Conservation (phyloP, 2,113 vertebrate species). For the Cyprinodon variegatus region DNA sequence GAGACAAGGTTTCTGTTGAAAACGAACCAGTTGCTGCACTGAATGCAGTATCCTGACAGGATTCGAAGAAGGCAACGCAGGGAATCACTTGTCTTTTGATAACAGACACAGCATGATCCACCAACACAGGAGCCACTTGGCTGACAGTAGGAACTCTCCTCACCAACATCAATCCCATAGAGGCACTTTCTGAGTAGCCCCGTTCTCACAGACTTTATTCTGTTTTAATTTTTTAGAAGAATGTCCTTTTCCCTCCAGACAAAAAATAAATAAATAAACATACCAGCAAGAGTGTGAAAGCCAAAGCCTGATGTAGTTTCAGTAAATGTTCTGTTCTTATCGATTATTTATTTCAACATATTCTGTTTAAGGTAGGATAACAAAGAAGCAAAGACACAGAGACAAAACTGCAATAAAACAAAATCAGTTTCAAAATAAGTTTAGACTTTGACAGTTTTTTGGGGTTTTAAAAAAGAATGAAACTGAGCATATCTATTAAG, state of each 20-base stretch:
- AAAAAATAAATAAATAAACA: not conserved
- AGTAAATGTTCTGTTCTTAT: not conserved
- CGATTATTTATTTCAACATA: not conserved
- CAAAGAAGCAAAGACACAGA: not conserved
- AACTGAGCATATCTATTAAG: too few species aligned
- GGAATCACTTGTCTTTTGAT: slow-evolving; percentile 55
- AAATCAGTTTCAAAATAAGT: not conserved
- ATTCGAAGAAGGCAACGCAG: slow-evolving; percentile 32
- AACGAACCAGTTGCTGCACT: slow-evolving; percentile 35
- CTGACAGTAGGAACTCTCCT: slow-evolving; percentile 48
- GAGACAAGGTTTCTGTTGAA: slow-evolving; percentile 52
- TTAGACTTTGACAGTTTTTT: too few species aligned
- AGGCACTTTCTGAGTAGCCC: slow-evolving; percentile 54
- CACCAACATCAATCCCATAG: slow-evolving; percentile 49
- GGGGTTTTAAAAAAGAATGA: too few species aligned
- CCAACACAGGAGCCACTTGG: slow-evolving; percentile 55
- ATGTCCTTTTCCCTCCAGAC: not conserved
- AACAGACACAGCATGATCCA: slow-evolving; percentile 32
- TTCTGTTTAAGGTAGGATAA: not conserved
- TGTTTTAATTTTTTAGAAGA: not conserved
- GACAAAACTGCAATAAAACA: not conserved
- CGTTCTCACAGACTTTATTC: slow-evolving; percentile 51
- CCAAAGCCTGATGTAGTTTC: not conserved
- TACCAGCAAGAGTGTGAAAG: not conserved
- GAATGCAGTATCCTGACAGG: slow-evolving; percentile 23